Base-by-base conservation (phyloP, 2,797 vertebrate genomes). In the Choloepus didactylus region DNA sequence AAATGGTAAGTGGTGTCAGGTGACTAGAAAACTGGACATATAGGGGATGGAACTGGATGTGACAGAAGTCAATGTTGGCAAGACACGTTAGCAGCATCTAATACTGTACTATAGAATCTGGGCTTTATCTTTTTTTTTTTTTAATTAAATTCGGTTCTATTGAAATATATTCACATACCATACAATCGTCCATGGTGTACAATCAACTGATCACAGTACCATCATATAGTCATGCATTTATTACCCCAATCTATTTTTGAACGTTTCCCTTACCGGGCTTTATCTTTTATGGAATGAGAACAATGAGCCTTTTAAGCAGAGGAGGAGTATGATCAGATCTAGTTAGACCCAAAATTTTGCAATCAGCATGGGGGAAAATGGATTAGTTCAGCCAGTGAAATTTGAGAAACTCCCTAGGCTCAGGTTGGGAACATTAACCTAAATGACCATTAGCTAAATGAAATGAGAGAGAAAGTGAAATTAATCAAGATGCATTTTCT, bases 381-480 rank as follows among this genome's bases (percentile, higher is more conserved):
- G 18, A 69, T 6, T 76, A 25, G 64, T 60, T 35, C 35, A 35
- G 35, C 83, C 41, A 87, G 11, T 62, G 31, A 92, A 44, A 25
- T 51, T 19, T 64, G 31, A 93, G 70, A 76, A 84, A 84, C 12
- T 54, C n/a, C 66, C 12, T 10, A 84, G 14, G 27, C 38, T 93
- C 69, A 67, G 29, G 25, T 46, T 92, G 21, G 51, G 4, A 79
- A 89, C 49, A 69, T 0, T 70, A 59, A 88, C 29, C 44, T 51
- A 75, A 92, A 64, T 70, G n/a, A 69, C 41, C 64, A 44, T 64
- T 67, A 91, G 49, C 56, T 81, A 93, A 56, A 76, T 18, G 23
- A 93, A 95, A 46, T 6, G 44, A 41, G 80, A 86, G 27, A 86
- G 89, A 76, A 87, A 60, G 16, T 91, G 67, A 96, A 91, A 84